Evolutionary conservation across 2,888 invertebrate species (phyloP).

Genomic region (Deilephila porcellus): DNA sequence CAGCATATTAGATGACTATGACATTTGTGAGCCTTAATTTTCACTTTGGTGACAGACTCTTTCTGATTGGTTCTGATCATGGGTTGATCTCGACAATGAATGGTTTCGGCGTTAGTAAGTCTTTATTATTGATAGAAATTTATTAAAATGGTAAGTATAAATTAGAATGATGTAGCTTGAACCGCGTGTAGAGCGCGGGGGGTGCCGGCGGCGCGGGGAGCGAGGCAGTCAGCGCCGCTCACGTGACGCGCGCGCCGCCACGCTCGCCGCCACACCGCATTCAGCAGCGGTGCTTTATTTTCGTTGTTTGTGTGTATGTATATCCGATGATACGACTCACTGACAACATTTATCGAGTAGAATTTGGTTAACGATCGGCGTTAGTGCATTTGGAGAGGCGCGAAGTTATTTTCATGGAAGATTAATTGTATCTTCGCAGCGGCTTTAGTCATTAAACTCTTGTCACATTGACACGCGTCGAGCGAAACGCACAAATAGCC

Average conservation of each 20-base stretch:
- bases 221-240: not conserved
- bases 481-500: constrained; percentile 56
- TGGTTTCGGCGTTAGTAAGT: too few species aligned
- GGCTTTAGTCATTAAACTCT: constrained; percentile 55
- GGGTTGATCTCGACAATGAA: too few species aligned
- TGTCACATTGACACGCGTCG: constrained; percentile 46
- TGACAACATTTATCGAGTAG: constrained; percentile 8
- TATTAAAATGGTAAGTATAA: too few species aligned
- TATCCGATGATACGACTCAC: not conserved
- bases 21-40: too few species aligned
- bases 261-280: not conserved
- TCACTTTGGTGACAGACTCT: too few species aligned
- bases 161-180: not conserved
- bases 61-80: too few species aligned
- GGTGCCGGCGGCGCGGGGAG: not conserved
- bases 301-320: not conserved
- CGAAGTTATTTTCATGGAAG: constrained; percentile 52
- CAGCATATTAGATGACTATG: too few species aligned
- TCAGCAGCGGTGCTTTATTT: constrained; percentile 6
- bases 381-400: constrained; percentile 39
- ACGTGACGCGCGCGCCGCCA: not conserved
- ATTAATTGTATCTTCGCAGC: constrained; percentile 54
- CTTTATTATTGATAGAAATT: too few species aligned
- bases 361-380: constrained; percentile 28
- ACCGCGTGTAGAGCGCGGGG: not conserved